Base-by-base conservation (phyloP, 2,888 invertebrate genomes). In the Phytoseiulus persimilis region DNA sequence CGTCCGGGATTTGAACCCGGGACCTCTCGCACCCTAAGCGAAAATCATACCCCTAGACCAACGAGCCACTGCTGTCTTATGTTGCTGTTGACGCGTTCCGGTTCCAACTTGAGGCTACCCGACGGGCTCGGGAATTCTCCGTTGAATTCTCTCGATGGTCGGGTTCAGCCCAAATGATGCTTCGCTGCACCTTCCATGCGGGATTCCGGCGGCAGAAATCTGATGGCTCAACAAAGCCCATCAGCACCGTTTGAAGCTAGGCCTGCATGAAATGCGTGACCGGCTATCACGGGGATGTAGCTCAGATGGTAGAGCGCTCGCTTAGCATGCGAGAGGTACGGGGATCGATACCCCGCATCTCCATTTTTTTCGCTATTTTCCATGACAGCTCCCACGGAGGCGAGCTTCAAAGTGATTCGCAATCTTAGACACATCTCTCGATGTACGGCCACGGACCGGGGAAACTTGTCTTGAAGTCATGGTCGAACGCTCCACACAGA, bases 1-100 rank as follows among this genome's bases (percentile, higher is more conserved):
- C 87, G 87, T 87, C 87, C 87, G 87, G 87, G 87, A 87, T 87
- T 87, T 87, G 87, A 87, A 87, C 87, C 87, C 87, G 87, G 87
- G 87, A 87, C 87, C 87, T 87, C 87, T 87, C 87, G 84, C 84
- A 84, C 84, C 84, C 84, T 84, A 84, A 84, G 84, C 84, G 84
- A 84, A 33, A 84, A 84, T 84, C 84, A 84, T 84, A 84, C 84
- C 84, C 84, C 84, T 84, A 84, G 84, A 84, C 84, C 84, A 84
- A 84, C 84, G 84, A 84, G 84, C 84, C 84, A 84, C 84, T 5
- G 32, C 23, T 31, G 9, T 31, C 28, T 3, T 14, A 1, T 1
- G 9, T 33, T 9, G 33, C 9, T 9, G 39, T 39, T 3, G 39
- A 39, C 3, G 39, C 39, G 3, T 3, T 39, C 39, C 9, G 39